Evolutionary conservation across 1,140 invertebrate genomes (phyloP).

Genomic region (Cyphomyrmex costatus): DNA sequence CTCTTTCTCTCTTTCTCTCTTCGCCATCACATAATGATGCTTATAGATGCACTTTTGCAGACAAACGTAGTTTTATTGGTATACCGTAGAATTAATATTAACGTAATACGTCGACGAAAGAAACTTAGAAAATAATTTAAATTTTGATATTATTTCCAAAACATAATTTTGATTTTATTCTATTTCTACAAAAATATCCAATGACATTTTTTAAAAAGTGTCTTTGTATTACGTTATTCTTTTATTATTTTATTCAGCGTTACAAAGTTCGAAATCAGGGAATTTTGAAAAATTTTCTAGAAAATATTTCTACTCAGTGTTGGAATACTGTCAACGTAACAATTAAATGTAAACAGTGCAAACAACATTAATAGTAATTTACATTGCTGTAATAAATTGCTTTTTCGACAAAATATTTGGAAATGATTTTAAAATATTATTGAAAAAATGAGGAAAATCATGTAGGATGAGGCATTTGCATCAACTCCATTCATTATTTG

Average conservation of each 20-base stretch:
- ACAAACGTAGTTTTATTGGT: constrained; percentile 21
- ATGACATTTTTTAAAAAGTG: neutral
- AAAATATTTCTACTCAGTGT: too few relatives aligned
- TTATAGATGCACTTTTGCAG: neutral
- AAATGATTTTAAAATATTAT: too few relatives aligned
- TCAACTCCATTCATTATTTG: neutral
- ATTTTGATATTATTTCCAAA: neutral
- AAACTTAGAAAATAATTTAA: neutral
- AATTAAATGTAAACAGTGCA: too few relatives aligned
- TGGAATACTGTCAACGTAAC: too few relatives aligned
- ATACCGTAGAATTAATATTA: neutral
- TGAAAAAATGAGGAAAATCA: too few relatives aligned
- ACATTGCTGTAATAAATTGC: too few relatives aligned
- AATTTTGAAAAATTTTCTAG: too few relatives aligned
- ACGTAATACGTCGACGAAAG: neutral
- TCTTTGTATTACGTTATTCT: neutral
- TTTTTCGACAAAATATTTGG: too few relatives aligned
- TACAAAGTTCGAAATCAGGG: too few relatives aligned
- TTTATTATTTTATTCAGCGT: neutral
- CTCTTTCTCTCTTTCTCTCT: constrained; percentile 38
- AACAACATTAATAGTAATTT: too few relatives aligned
- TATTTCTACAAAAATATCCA: neutral
- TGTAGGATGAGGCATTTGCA: too few relatives aligned
- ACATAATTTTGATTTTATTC: neutral
- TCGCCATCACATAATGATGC: neutral